Evolutionary conservation across 2,888 invertebrate species (phyloP).

Genomic region (Acleris laterana): DNA sequence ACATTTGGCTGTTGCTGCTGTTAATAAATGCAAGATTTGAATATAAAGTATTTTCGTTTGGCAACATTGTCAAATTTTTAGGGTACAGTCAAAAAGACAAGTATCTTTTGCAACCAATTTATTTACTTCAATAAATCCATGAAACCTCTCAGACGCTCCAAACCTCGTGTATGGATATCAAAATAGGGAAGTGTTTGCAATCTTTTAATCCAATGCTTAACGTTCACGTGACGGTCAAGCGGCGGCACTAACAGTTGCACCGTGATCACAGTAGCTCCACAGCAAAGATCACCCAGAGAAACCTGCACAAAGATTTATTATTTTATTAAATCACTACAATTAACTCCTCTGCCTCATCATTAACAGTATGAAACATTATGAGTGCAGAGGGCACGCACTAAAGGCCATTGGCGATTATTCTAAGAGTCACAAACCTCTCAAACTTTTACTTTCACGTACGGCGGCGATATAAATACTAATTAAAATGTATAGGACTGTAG

Average conservation of each 20-base stretch:
- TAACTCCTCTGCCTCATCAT: neutral
- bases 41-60: slow-evolving; percentile 7
- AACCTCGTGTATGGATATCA: slow-evolving; percentile 59
- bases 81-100: slow-evolving; percentile 23
- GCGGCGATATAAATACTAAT: too few species aligned
- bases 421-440: too few species aligned
- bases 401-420: too few species aligned
- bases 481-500: too few species aligned
- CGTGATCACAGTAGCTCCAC: slow-evolving; percentile 74
- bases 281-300: slow-evolving; percentile 68
- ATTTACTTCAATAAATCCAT: slow-evolving; percentile 42
- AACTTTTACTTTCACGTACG: too few species aligned
- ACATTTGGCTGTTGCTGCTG: slow-evolving; percentile 49
- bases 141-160: slow-evolving; percentile 53
- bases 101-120: neutral
- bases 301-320: slow-evolving; percentile 51
- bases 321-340: neutral
- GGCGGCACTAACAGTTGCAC: slow-evolving; percentile 67
- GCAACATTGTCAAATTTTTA: neutral
- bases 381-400: too few species aligned
- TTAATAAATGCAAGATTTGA: slow-evolving; percentile 1
- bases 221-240: slow-evolving; percentile 56
- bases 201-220: slow-evolving; percentile 68
- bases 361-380: too few species aligned
- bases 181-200: slow-evolving; percentile 57